Conservation (phyloP, 35 echinoderm and acorn worm genomes). For the Apostichopus californicus region DNA sequence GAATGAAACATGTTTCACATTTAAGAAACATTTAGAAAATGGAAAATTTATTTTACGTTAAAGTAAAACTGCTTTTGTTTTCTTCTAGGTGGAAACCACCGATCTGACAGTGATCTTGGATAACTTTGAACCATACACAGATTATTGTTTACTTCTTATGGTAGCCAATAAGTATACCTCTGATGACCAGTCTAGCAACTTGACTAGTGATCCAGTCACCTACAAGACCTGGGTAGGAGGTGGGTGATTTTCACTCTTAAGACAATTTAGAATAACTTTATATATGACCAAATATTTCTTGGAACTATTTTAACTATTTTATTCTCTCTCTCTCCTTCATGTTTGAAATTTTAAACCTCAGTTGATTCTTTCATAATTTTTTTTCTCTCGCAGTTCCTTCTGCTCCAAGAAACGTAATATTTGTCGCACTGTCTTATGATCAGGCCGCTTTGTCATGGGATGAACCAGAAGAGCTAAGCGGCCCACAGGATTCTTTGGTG, state of each 20-base stretch:
- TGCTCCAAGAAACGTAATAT: conserved; percentile 43
- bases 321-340: too few relatives aligned
- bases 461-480: conserved; percentile 62
- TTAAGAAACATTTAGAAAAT: too few relatives aligned
- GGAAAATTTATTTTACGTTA: too few relatives aligned
- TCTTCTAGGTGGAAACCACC: conserved; percentile 18
- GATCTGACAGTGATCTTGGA: conserved; percentile 10
- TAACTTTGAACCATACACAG: conserved; percentile 67
- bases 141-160: conserved; percentile 43
- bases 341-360: too few relatives aligned
- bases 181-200: background rate
- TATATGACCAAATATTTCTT: too few relatives aligned
- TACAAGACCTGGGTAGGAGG: conserved; percentile 54
- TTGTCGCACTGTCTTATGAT: conserved; percentile 40
- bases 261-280: too few relatives aligned
- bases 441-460: conserved; percentile 57
- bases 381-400: conserved; percentile 63
- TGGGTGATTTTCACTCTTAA: background rate
- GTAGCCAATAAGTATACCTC: conserved; percentile 17
- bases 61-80: too few relatives aligned
- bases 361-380: too few relatives aligned
- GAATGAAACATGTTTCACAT: background rate
- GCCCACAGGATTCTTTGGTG: conserved; percentile 31
- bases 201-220: conserved; percentile 9
- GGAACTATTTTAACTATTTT: too few relatives aligned